Base-by-base conservation (phyloP, 2,888 invertebrate species). In the Troides aeacus region DNA sequence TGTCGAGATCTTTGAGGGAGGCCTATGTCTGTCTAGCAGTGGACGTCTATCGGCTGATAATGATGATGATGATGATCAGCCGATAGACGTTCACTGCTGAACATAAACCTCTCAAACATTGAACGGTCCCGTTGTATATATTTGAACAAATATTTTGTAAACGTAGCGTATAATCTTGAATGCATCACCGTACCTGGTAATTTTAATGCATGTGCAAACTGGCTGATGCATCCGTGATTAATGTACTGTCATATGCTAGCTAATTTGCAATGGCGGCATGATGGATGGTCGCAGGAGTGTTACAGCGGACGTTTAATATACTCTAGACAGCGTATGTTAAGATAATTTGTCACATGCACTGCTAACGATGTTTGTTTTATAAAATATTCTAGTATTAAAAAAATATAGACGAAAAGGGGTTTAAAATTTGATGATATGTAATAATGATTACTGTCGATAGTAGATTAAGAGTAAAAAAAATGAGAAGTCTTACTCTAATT, bases 121-220 rank as follows among this genome's bases (percentile, higher is more conserved):
- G 42, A 10, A 7, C 42, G 42, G 30, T 3, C 3, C 3, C 30
- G 30, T 5, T 39, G 7, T 39, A 3, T 30, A 30, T 30, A 30
- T 30, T 30, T 5, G n/a, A 12, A 53, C 23, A 23, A 58, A 58
- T 23, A 58, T 58, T 58, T 23, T 24, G 12, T 23, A 23, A 23
- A 12, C 57, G n/a, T 21, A 21, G 57, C 10, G 4, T 23, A 58
- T 58, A 57, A 57, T 23, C 23, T 10, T 58, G 15, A 3, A 23
- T 24, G 23, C 57, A 21, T 57, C 6, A 10, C 23, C 1, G 24
- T 59, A 53, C 36, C 62, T 30, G 17, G 21, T 67, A 72, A 71
- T 76, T 80, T 80, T 77, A 77, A 81, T 82, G 77, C 74, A 75
- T 70, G 72, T 69, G 71, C 73, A 66, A 66, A 68, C 67, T 67